Evolutionary conservation across 2,888 invertebrate genomes (phyloP), one percentile per base, ranked within the genome.

Genomic region (Calliscelio sp.): DNA sequence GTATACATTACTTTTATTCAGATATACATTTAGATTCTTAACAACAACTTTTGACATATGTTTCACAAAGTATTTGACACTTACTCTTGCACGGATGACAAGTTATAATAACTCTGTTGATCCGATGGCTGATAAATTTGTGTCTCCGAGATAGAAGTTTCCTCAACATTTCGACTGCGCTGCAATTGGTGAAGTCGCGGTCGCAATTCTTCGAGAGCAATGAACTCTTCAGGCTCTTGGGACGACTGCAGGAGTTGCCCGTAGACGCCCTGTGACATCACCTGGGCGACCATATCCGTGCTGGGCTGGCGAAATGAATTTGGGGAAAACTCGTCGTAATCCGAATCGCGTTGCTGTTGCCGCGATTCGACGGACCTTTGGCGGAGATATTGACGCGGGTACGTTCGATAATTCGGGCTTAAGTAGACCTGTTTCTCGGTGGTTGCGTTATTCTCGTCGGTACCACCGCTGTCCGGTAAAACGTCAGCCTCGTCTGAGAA

Each of bases 231-330:
- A n/a, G 90, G 86, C 53, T 92, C 90, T 63, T 92, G 91, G 53
- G 86, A 66, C 53, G 91, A 85, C 51, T 91, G 90, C 61, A 92
- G 88, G 84, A 92, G 90, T 87, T 91, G 90, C 35, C 91, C 89
- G 81, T 91, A 92, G 86, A 90, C 89, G 85, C 90, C 88, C 87
- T 91, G 90, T 44, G 91, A 89, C 90, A 92, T 92, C 77, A 90
- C 91, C 84, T 92, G 91, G 74, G 89, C 92, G 75, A 92, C 92
- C 91, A 92, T 92, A 32, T 91, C 90, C 55, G 85, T 81, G 38
- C 57, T 80, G 44, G 89, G 71, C 66, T 66, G 77, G 57, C 88
- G 87, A 83, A 86, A 88, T 55, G 77, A 65, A 32, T 65, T 46
- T n/a, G 84, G 82, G 24, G 88, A 73, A 51, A 90, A 85, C 28